phyloP scores from a whole-genome alignment of 2,113 vertebrate genomes.

The Setophaga petechia region DNA sequence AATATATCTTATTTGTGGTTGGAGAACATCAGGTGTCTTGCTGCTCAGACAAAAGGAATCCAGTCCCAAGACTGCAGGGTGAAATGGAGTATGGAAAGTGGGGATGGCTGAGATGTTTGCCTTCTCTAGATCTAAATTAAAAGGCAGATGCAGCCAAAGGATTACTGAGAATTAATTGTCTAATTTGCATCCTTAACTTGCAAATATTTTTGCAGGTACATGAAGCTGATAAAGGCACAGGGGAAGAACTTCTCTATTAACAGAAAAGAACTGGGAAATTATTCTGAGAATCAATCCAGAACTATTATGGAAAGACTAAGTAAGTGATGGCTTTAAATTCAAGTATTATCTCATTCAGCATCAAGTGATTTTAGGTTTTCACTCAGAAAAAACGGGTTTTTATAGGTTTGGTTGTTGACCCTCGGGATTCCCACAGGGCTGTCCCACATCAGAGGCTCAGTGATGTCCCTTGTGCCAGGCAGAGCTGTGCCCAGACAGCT shows the following conservation, averaged over 20 bases:
- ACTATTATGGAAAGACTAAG: constrained; percentile 21
- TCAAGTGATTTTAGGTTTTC: not conserved
- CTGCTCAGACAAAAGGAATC: not conserved
- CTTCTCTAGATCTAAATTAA: not conserved
- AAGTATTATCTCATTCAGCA: not conserved
- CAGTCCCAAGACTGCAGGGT: not conserved
- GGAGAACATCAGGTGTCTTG: not conserved
- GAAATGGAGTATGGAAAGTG: not conserved
- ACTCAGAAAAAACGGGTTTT: fast-evolving
- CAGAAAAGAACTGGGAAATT: constrained; percentile 5
- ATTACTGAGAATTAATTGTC: not conserved
- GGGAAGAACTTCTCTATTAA: constrained; percentile 23
- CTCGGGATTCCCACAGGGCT: not conserved
- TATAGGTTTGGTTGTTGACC: not conserved
- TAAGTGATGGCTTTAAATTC: not conserved
- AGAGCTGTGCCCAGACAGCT: not conserved
- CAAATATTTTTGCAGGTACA: constrained; percentile 42
- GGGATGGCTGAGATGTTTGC: not conserved
- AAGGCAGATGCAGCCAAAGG: not conserved
- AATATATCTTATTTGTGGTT: not conserved
- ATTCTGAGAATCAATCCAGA: not conserved
- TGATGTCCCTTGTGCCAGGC: not conserved
- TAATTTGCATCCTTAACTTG: not conserved
- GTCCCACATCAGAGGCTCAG: not conserved
- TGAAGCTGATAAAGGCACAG: constrained; percentile 28